phyloP scores from a whole-genome alignment of 2,113 vertebrate genomes.

The Leucoraja erinaceus region DNA sequence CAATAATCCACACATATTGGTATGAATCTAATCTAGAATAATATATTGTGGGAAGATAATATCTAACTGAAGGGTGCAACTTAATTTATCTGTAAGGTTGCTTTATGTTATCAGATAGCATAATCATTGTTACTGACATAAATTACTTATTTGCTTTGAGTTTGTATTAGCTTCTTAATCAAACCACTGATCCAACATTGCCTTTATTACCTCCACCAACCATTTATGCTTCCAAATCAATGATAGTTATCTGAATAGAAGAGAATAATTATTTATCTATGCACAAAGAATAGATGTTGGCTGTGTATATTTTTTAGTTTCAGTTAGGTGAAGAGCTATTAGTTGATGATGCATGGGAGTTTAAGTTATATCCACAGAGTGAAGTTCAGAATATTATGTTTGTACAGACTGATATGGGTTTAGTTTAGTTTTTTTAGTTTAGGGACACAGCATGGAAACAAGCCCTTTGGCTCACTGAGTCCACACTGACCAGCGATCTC shows the following conservation, averaged over 20 bases:
- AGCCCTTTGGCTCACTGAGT: no score
- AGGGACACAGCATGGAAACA: no score
- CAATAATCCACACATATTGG: not conserved
- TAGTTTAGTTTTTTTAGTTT: no score
- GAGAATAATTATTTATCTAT: no score
- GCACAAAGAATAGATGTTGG: not conserved
- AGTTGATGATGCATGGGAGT: not conserved
- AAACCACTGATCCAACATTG: not conserved
- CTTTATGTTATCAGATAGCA: not conserved
- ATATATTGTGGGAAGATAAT: not conserved
- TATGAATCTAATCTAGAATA: not conserved
- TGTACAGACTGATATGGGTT: not conserved
- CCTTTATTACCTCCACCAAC: not conserved
- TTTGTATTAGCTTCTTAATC: not conserved
- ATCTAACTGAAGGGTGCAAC: not conserved
- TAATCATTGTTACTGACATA: not conserved
- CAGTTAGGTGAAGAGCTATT: not conserved
- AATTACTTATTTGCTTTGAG: not conserved
- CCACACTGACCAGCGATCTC: no score
- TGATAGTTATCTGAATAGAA: not conserved
- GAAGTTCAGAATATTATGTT: not conserved
- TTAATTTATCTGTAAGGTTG: not conserved
- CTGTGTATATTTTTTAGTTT: not conserved
- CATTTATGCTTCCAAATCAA: not conserved
- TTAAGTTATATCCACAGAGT: not conserved